Percentiles rank a stretch among this genome's conserved stretches.
phyloP scores from a whole-genome alignment of 2,888 invertebrate genomes.

The Calameuta filiformis region DNA sequence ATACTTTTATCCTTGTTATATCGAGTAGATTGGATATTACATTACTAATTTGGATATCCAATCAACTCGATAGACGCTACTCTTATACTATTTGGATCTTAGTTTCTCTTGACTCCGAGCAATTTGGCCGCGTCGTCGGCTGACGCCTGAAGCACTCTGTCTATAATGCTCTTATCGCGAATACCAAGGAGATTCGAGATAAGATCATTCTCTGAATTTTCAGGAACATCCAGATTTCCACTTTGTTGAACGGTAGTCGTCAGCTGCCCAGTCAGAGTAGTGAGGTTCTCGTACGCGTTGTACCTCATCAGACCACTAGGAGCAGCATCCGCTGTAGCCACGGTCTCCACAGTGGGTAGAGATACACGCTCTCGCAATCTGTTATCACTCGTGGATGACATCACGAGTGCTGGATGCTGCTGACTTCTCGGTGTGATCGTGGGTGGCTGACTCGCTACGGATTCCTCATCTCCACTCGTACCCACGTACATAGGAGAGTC shows the following conservation, averaged over 20 bases:
- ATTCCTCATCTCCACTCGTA: conserved; percentile 70
- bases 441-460: conserved; percentile 44
- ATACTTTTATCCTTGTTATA: conserved; percentile 83
- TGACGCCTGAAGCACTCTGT: conserved; percentile 83
- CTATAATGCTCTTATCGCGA: conserved; percentile 85
- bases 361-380: conserved; percentile 51
- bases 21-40: conserved; percentile 91
- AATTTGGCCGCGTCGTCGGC: conserved; percentile 89
- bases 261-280: conserved; percentile 52
- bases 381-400: conserved; percentile 37
- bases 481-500: conserved; percentile 69
- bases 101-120: conserved; percentile 80
- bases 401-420: conserved; percentile 38
- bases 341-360: conserved; percentile 52
- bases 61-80: background rate
- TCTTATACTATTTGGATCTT: conserved; percentile 46
- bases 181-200: conserved; percentile 92
- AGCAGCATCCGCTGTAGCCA: conserved; percentile 58
- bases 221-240: conserved; percentile 59
- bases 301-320: conserved; percentile 50
- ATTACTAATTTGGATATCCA: conserved; percentile 72
- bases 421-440: conserved; percentile 54
- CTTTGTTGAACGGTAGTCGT: conserved; percentile 24
- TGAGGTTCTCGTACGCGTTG: conserved; percentile 57
- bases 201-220: conserved; percentile 77